A percentile compares a stretch with the other conserved stretches of the same genome.
phyloP scores from a whole-genome alignment of 1,140 invertebrate genomes.

The Rhynchophorus ferrugineus region DNA sequence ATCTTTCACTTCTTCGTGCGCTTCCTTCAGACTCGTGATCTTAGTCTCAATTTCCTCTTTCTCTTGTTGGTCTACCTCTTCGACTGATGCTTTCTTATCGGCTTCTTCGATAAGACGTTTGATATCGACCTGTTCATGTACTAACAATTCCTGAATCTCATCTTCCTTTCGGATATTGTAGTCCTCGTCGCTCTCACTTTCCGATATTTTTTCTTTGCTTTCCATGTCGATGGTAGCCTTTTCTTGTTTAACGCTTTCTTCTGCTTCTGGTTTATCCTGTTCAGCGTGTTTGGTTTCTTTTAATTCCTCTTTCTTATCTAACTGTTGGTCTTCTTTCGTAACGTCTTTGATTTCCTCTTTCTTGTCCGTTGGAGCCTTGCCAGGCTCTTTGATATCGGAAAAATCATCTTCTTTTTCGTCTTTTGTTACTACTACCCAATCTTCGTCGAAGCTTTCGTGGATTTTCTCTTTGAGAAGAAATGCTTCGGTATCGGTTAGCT shows the following conservation, averaged over 20 bases:
- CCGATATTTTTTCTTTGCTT: conserved; percentile 5
- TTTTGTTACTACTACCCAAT: conserved; percentile 14
- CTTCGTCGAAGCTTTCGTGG: conserved; percentile 17
- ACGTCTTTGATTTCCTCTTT: not conserved
- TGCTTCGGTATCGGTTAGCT: conserved; percentile 9
- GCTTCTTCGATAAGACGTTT: conserved; percentile 14
- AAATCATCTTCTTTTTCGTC: conserved; percentile 14
- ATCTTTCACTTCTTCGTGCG: conserved; percentile 11
- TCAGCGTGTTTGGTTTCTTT: not conserved
- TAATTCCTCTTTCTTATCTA: conserved; percentile 1
- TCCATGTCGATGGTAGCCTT: no score
- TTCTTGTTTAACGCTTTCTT: not conserved
- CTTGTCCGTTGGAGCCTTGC: not conserved
- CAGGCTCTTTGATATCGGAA: not conserved
- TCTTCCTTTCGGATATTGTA: conserved; percentile 15
- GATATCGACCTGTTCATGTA: conserved; percentile 23
- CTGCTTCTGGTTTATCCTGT: conserved; percentile 1
- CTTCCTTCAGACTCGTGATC: conserved; percentile 14
- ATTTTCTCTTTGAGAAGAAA: conserved; percentile 6
- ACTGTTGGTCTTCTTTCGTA: conserved; percentile 1
- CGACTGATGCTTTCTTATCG: conserved; percentile 8
- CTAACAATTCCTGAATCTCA: conserved; percentile 6
- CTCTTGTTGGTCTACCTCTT: conserved; percentile 2
- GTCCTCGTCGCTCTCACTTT: conserved; percentile 5
- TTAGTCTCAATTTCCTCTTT: conserved; percentile 4